These are phyloP conservation scores for Drosophila navojoa DNA, from an alignment of 1,140 invertebrate species.

Conservation along the genomic window DNA sequence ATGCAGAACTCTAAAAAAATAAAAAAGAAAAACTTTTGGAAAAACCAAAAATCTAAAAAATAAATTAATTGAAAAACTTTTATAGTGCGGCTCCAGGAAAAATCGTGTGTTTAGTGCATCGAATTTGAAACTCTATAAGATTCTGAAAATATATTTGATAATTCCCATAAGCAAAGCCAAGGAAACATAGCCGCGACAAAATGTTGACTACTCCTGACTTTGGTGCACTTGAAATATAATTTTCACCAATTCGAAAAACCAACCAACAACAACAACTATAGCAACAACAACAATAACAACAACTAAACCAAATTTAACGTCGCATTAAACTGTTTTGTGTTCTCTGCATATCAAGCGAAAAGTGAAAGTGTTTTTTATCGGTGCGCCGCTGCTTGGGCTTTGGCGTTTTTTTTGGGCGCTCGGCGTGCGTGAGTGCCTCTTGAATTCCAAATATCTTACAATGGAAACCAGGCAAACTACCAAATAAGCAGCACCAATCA, in stretches of 20 bases:
- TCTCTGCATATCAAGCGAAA: constrained; percentile 72
- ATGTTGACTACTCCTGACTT: constrained; percentile 67
- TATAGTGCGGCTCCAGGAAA: background rate
- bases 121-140: constrained; percentile 13
- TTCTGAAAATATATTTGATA: background rate
- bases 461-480: constrained; percentile 63
- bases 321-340: constrained; percentile 58
- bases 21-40: constrained; percentile 5
- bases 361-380: constrained; percentile 69
- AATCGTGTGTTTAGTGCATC: constrained; percentile 20
- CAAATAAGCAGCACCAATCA: constrained; percentile 40
- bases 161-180: constrained; percentile 3
- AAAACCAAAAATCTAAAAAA: background rate
- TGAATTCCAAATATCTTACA: constrained; percentile 70
- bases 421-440: constrained; percentile 69
- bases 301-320: constrained; percentile 19
- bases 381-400: constrained; percentile 20
- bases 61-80: background rate
- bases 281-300: background rate
- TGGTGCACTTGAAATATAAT: constrained; percentile 47
- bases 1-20: constrained; percentile 23
- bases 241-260: constrained; percentile 14
- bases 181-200: constrained; percentile 44
- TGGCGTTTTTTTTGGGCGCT: constrained; percentile 43
- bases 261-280: constrained; percentile 1